These are phyloP conservation scores for Bombus cullumanus DNA, from an alignment of 1,140 invertebrate species.

Conservation along the genomic window DNA sequence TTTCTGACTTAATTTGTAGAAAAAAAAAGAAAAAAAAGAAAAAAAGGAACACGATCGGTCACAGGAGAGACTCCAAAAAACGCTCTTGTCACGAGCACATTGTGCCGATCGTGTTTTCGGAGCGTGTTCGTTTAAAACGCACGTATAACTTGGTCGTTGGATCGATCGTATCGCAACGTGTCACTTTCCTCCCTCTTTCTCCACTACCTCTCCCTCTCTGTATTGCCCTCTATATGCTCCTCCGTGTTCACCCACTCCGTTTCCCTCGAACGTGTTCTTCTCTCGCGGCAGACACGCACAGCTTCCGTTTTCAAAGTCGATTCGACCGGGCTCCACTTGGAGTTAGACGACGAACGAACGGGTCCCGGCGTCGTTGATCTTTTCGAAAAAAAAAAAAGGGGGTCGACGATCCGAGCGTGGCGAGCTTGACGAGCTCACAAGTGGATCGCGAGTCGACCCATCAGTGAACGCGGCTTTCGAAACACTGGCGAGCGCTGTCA, in stretches of 20 bases:
- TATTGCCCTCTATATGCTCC: not conserved
- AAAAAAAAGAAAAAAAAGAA: not conserved
- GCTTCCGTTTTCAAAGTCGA: not conserved
- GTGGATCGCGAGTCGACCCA: slow-evolving; percentile 55
- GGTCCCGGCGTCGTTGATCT: not conserved
- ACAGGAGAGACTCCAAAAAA: not conserved
- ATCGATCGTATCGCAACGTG: slow-evolving; percentile 68
- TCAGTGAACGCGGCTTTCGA: slow-evolving; percentile 64
- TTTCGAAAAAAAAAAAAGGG: not conserved
- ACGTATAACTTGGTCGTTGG: slow-evolving; percentile 59
- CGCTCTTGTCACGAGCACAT: slow-evolving; percentile 65
- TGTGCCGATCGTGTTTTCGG: slow-evolving; percentile 26
- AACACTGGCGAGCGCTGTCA: slow-evolving; percentile 62
- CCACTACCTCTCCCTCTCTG: not conserved
- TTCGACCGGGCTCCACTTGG: not conserved
- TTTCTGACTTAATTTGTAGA: not conserved
- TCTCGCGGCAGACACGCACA: not conserved
- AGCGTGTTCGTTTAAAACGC: slow-evolving; percentile 38
- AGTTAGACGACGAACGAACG: not conserved
- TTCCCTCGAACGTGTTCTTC: not conserved
- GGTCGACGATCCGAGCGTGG: slow-evolving; percentile 25
- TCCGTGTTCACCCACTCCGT: not conserved
- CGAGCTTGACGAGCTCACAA: slow-evolving; percentile 42
- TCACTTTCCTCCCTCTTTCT: slow-evolving; percentile 51
- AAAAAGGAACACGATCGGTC: not conserved